These are phyloP conservation scores for Drosophila truncata DNA, from an alignment of 1,140 invertebrate genomes.

Conservation along the genomic window DNA sequence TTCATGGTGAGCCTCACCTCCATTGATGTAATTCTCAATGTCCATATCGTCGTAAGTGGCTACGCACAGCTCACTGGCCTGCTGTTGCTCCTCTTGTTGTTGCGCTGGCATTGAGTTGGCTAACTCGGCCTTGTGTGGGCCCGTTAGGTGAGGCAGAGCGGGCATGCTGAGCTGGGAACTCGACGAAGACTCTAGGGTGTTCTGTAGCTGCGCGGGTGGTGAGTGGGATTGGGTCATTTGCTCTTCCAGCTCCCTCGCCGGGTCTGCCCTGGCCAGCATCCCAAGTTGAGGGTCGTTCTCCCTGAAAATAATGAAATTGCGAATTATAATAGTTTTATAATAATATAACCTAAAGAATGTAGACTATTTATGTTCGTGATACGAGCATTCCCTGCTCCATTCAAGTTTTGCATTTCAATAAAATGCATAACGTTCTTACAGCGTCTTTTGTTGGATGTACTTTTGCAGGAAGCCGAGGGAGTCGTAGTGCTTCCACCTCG, in stretches of 20 bases:
- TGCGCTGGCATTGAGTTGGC: conserved; percentile 43
- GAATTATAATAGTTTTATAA: background rate
- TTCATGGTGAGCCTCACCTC: conserved; percentile 66
- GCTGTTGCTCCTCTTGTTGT: conserved; percentile 52
- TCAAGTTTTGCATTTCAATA: background rate
- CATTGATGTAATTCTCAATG: conserved; percentile 80
- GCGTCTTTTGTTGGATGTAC: conserved; percentile 78
- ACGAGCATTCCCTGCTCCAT: background rate
- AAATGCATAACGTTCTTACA: no score
- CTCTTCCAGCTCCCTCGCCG: conserved; percentile 63
- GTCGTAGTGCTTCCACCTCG: conserved; percentile 83
- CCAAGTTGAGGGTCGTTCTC: conserved; percentile 63
- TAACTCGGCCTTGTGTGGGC: conserved; percentile 59
- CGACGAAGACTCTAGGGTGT: conserved; percentile 41
- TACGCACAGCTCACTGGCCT: conserved; percentile 64
- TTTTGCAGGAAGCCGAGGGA: conserved; percentile 76
- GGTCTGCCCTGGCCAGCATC: conserved; percentile 64
- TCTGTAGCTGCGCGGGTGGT: conserved; percentile 51
- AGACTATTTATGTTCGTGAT: no score
- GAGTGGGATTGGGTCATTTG: conserved; percentile 61
- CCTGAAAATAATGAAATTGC: conserved; percentile 29
- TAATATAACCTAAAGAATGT: background rate
- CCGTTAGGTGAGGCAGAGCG: conserved; percentile 60
- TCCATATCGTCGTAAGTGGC: conserved; percentile 81
- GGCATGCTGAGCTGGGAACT: conserved; percentile 61